Percentiles rank a stretch among this genome's conserved stretches.
phyloP scores from a whole-genome alignment of 2,113 vertebrate species.

The Ia io region DNA sequence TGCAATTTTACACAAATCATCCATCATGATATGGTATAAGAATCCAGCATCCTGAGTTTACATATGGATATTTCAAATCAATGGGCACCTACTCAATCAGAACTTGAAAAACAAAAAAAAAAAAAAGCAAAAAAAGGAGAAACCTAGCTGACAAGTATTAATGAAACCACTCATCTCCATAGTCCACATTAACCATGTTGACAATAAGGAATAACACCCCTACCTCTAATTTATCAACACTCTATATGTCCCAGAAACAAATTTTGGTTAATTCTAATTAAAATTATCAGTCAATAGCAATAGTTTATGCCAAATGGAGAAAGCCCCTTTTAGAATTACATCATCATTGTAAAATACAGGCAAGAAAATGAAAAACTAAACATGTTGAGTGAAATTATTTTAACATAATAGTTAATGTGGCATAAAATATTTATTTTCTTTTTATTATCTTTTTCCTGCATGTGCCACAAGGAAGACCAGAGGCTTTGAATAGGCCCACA shows the following conservation, averaged over 20 bases:
- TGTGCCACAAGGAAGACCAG: neutral
- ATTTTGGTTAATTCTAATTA: neutral
- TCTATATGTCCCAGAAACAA: neutral
- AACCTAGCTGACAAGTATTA: neutral
- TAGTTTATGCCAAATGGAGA: neutral
- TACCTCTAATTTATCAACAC: neutral
- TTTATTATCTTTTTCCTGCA: neutral
- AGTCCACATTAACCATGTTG: neutral
- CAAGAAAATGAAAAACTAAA: conserved; percentile 17
- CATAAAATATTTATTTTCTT: neutral
- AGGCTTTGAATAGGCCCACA: neutral
- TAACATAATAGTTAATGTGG: neutral
- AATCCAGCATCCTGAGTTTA: conserved; percentile 33
- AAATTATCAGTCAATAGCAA: conserved; percentile 8
- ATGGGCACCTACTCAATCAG: neutral
- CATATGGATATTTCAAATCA: conserved; percentile 48
- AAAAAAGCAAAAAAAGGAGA: neutral
- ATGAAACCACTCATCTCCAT: neutral
- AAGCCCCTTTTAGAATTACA: conserved; percentile 5
- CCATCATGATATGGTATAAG: conserved; percentile 17
- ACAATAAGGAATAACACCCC: neutral
- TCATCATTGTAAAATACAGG: neutral
- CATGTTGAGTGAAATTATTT: neutral
- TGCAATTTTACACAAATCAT: conserved; percentile 43
- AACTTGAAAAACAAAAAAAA: neutral